Conservation (phyloP, 2,888 invertebrate species). For the Ctenicera cuprea region DNA sequence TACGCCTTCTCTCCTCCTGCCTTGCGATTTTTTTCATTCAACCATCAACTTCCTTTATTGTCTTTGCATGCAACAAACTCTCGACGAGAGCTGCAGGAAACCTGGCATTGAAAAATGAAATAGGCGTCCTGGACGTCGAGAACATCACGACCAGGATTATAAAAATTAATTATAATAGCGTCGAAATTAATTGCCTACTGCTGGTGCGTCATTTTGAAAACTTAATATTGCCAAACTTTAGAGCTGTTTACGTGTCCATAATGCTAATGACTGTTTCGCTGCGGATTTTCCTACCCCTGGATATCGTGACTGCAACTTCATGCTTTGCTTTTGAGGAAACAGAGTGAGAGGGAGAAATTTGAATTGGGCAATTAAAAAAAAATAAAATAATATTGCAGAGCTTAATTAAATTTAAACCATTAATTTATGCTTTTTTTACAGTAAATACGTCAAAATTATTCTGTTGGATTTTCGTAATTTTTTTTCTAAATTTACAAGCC, state of each 20-base stretch:
- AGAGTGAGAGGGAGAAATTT: not conserved
- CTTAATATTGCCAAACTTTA: slow-evolving; percentile 26
- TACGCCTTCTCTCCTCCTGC: not conserved
- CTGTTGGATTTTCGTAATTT: too few species aligned
- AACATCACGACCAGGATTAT: slow-evolving; percentile 12
- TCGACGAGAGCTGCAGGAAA: not conserved
- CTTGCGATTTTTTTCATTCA: slow-evolving; percentile 7
- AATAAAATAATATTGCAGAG: too few species aligned
- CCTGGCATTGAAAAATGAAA: not conserved
- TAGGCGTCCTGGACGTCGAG: not conserved
- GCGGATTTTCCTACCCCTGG: slow-evolving; percentile 1
- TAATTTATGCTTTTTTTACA: too few species aligned
- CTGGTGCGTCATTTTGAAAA: slow-evolving; percentile 17
- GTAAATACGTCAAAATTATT: too few species aligned
- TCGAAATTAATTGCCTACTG: slow-evolving; percentile 28
- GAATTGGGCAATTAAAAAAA: not conserved
- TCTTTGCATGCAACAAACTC: slow-evolving; percentile 8
- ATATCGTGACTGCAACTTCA: slow-evolving; percentile 1
- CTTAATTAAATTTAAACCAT: too few species aligned
- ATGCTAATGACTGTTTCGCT: slow-evolving; percentile 24
- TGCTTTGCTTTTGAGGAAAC: not conserved
- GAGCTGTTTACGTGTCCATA: slow-evolving; percentile 29
- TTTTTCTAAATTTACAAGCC: too few species aligned
- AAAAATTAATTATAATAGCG: slow-evolving; percentile 29
- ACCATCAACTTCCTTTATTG: slow-evolving; percentile 1